Base-by-base conservation (phyloP, 1,140 invertebrate genomes). In the Heliconius hewitsoni region DNA sequence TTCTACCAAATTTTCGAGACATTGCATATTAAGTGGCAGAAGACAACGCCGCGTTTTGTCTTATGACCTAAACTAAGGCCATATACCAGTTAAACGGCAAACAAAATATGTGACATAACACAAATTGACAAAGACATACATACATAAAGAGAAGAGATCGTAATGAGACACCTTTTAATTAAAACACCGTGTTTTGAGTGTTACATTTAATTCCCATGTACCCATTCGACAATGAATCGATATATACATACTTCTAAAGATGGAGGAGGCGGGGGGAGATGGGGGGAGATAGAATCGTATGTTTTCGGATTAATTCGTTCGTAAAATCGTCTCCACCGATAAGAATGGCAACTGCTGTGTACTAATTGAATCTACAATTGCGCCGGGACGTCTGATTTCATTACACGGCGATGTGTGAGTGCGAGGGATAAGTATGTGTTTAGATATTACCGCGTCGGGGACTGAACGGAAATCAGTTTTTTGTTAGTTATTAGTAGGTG, bases 271-370 rank as follows among this genome's bases (percentile, higher is more conserved):
- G 42, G 42, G 42, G 42, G 42, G 42, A 46, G 42, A 46, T 46
- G 71, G 83, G 89, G 60, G 91, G 88, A 92, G 92, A 92, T 92
- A 92, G 86, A 83, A 90, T 92, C 91, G 91, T 94, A 92, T 93
- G 91, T 93, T 94, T 94, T 93, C 89, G 91, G 91, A 93, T 93
- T 93, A 93, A 94, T 94, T 94, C 91, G 93, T 91, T 94, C 93
- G 93, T 94, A 90, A 94, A 94, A 94, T 94, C 91, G 93, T 94
- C 93, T 91, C 90, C 89, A 86, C 81, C 89, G 91, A 94, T 93
- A 94, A 94, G 92, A 94, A 94, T 92, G 90, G 91, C 90, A 91
- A 94, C 90, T 90, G 90, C 88, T 90, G 86, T 90, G 88, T 93
- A 90, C 91, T 93, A 94, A 94, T 94, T 94, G 91, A 94, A 94